phyloP scores from a whole-genome alignment of 2,888 invertebrate genomes.

The Cyrtodaria siliqua region DNA sequence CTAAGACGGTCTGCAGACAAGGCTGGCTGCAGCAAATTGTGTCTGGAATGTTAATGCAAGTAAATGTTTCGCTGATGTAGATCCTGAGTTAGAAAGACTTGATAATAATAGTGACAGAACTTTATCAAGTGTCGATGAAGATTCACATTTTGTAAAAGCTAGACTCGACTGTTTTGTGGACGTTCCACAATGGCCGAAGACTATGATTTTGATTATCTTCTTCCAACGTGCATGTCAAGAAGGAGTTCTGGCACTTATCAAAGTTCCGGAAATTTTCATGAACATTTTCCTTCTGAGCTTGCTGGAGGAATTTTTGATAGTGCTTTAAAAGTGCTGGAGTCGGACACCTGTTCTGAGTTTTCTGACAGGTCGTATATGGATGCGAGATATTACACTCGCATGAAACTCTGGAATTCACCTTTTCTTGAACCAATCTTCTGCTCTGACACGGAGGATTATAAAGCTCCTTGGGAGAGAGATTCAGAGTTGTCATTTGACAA shows the following conservation, averaged over 20 bases:
- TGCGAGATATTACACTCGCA: constrained; percentile 47
- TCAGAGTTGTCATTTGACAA: constrained; percentile 44
- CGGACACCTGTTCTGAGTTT: constrained; percentile 61
- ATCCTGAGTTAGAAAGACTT: background rate
- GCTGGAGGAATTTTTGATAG: constrained; percentile 36
- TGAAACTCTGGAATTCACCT: constrained; percentile 51
- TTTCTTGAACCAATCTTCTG: constrained; percentile 31
- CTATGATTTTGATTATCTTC: constrained; percentile 47
- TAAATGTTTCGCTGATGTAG: background rate
- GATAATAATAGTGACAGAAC: background rate
- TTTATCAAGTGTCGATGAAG: background rate
- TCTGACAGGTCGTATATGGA: constrained; percentile 54
- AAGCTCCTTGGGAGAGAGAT: constrained; percentile 36
- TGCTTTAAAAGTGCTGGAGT: constrained; percentile 50
- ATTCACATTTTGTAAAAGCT: background rate
- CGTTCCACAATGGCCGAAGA: background rate
- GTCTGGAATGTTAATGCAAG: background rate
- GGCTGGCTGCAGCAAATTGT: too few relatives aligned
- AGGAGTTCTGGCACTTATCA: background rate
- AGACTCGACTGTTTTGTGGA: background rate
- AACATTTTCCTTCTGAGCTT: background rate
- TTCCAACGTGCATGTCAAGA: constrained; percentile 51
- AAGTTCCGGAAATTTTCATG: background rate
- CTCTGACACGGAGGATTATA: constrained; percentile 37
- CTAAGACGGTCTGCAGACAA: too few relatives aligned